These are phyloP conservation scores for Leptinotarsa undecemlineata DNA, from an alignment of 1,140 invertebrate genomes.

Conservation along the genomic window DNA sequence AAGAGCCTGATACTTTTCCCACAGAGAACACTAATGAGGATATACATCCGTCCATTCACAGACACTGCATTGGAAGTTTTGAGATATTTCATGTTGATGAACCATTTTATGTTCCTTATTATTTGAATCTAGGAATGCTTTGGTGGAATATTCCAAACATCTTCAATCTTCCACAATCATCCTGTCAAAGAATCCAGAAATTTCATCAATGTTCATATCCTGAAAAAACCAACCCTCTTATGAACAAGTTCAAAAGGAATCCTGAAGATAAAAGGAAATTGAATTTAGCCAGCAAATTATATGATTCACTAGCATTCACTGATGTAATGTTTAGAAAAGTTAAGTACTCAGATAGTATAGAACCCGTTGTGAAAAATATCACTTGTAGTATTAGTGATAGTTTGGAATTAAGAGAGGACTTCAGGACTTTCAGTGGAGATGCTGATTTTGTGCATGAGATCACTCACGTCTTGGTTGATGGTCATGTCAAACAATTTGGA, in stretches of 20 bases:
- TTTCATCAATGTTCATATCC: not conserved
- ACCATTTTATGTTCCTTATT: constrained; percentile 33
- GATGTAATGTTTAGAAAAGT: constrained; percentile 41
- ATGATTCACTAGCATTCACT: constrained; percentile 38
- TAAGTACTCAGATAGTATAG: constrained; percentile 27
- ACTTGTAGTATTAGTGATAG: constrained; percentile 38
- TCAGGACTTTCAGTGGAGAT: constrained; percentile 15
- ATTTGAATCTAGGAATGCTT: constrained; percentile 41
- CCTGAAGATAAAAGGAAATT: constrained; percentile 31
- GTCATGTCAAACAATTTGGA: constrained; percentile 31
- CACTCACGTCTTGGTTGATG: constrained; percentile 40
- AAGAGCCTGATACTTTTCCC: not conserved
- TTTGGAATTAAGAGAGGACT: constrained; percentile 42
- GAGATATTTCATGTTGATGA: constrained; percentile 34
- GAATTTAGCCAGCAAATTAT: constrained; percentile 28
- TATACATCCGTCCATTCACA: constrained; percentile 36
- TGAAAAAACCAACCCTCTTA: not conserved
- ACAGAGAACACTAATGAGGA: constrained; percentile 22
- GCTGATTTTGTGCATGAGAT: constrained; percentile 37
- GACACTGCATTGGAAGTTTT: constrained; percentile 36
- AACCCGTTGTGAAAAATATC: constrained; percentile 39
- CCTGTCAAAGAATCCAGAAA: not conserved
- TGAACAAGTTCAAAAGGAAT: not conserved
- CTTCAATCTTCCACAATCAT: constrained; percentile 32
- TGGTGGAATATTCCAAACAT: constrained; percentile 52